phyloP scores from a whole-genome alignment of 2,888 invertebrate genomes.

The Ophion obscuratus region DNA sequence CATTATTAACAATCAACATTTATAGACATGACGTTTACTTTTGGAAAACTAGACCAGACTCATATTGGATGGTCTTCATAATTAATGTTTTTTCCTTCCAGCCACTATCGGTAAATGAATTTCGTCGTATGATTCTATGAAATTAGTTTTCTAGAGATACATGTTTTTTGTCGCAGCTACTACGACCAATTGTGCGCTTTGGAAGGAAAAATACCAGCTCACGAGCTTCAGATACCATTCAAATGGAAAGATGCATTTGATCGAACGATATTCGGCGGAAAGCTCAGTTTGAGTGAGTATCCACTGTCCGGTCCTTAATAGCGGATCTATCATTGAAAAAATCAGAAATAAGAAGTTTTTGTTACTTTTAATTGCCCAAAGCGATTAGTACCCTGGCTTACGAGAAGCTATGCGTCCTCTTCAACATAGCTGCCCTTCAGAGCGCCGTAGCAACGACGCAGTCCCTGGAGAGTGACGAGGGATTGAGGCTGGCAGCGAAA shows the following conservation, averaged over 20 bases:
- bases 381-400: conserved; percentile 95
- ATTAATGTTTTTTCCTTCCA: too few relatives aligned
- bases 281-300: conserved; percentile 94
- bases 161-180: conserved; percentile 88
- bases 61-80: too few relatives aligned
- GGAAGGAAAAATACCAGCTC: conserved; percentile 96
- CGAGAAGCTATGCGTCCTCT: conserved; percentile 97
- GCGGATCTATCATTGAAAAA: neutral
- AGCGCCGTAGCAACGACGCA: conserved; percentile 94
- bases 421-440: conserved; percentile 98
- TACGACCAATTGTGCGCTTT: conserved; percentile 97
- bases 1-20: too few relatives aligned
- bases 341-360: conserved; percentile 7
- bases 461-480: conserved; percentile 95
- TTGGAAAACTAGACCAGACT: too few relatives aligned
- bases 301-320: neutral
- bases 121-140: neutral
- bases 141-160: neutral
- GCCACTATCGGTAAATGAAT: neutral
- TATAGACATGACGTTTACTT: too few relatives aligned
- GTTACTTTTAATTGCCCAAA: conserved; percentile 81
- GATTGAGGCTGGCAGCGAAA: conserved; percentile 96
- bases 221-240: conserved; percentile 97
- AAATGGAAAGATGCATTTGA: conserved; percentile 99
- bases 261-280: conserved; percentile 96